Conservation (phyloP, 2,888 invertebrate genomes). For the Scelioninae gen. 1 region DNA sequence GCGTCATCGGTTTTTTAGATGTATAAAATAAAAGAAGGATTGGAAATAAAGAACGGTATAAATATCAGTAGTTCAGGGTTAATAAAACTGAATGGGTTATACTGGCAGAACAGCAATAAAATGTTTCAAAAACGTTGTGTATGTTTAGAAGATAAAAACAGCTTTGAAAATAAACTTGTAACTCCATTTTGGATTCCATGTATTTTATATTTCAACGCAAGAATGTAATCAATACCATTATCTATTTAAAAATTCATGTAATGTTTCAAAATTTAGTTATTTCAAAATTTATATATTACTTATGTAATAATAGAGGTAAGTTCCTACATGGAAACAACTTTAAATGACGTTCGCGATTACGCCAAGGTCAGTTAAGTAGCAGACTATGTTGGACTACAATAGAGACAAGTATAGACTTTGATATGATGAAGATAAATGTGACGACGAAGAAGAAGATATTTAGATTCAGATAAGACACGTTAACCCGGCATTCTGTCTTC, state of each 20-base stretch:
- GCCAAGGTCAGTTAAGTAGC: constrained; percentile 57
- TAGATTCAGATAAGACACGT: constrained; percentile 58
- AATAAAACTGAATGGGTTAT: not conserved
- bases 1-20: constrained; percentile 32
- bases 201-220: no score
- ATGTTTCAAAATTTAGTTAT: no score
- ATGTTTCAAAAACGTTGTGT: no score
- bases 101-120: not conserved
- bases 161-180: no score
- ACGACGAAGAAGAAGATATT: constrained; percentile 49
- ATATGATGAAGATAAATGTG: constrained; percentile 66
- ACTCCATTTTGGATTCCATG: no score
- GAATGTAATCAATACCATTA: no score
- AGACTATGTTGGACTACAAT: constrained; percentile 46
- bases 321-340: constrained; percentile 25
- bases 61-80: constrained; percentile 16
- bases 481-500: constrained; percentile 29
- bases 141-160: no score
- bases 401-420: constrained; percentile 61
- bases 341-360: constrained; percentile 46
- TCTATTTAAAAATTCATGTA: no score
- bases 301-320: no score
- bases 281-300: no score
- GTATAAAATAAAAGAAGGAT: constrained; percentile 19
- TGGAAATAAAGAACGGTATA: constrained; percentile 8